Evolutionary conservation across 2,797 vertebrate species (phyloP).

Genomic region (Labeo calbasu): DNA sequence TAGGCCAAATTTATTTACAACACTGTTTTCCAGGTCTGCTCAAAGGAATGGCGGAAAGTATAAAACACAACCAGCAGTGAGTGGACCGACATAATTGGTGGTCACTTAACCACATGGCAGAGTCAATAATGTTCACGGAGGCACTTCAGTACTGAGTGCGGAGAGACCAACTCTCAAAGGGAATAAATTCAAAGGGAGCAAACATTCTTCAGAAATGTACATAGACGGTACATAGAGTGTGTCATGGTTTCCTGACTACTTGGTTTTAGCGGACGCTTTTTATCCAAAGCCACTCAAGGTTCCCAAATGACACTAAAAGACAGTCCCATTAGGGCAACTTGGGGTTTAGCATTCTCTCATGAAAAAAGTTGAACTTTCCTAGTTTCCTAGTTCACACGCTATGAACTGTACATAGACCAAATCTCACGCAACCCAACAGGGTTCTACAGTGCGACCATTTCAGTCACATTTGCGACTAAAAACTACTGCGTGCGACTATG

Average conservation of each 20-base stretch:
- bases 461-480: too few relatives aligned
- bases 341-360: background rate
- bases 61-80: background rate
- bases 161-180: slow-evolving; percentile 1
- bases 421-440: background rate
- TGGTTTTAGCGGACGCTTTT: background rate
- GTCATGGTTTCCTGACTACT: slow-evolving; percentile 16
- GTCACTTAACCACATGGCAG: slow-evolving; percentile 25
- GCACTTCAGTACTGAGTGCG: slow-evolving; percentile 25
- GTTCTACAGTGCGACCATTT: too few relatives aligned
- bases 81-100: background rate
- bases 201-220: slow-evolving; percentile 3
- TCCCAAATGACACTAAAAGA: background rate
- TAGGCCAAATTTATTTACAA: background rate
- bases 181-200: background rate
- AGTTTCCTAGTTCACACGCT: background rate
- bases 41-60: background rate
- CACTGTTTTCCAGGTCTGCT: background rate
- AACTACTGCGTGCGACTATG: too few relatives aligned
- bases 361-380: slow-evolving; percentile 3
- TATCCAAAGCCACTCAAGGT: slow-evolving; percentile 22
- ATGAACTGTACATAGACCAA: background rate
- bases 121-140: slow-evolving; percentile 25
- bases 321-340: background rate
- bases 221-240: background rate